Evolutionary conservation across 2,888 invertebrate genomes (phyloP), one percentile per base, ranked within the genome.

Genomic region (Caenorhabditis panamensis): DNA sequence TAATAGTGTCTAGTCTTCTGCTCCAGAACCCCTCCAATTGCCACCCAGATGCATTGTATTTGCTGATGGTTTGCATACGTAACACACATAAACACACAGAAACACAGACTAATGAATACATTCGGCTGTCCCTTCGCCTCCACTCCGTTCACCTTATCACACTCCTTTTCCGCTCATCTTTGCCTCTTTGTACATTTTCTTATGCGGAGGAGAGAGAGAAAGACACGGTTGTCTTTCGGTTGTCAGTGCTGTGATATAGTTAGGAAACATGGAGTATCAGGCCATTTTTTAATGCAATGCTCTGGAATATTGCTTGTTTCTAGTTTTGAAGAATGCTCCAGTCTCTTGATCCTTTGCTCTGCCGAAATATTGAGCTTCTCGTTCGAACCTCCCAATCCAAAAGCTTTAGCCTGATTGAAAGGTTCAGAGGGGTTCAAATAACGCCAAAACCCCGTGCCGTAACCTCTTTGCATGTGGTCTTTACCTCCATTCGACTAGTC

Each of bases 71-170:
- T 41, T 41, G 41, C 41, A 41, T 41, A 59, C 59, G 59, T 59
- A 47, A 61, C 37, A 56, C n/a, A 47, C 26, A 53, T 24, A 41
- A 20, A 37, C 26, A 66, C 24, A 51, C 69, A 56, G 24, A 71
- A 24, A 44, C 31, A 54, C 53, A 62, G 26, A 62, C 53, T 63
- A 54, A 64, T 37, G 56, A 63, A 56, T 51, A 63, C 47, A 47
- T 47, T 47, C 41, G 47, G 18, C 47, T 11, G 47, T 11, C 41
- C 41, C 47, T 9, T 4, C 31, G 31, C 9, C 31, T 9, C 31
- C 31, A 18, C 18, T 18, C 41, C 47, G 47, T 47, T 47, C 47
- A 47, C 47, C 47, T 47, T 47, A 47, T 47, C 47, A 47, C 47
- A n/a, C 41, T 16, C 41, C 41, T 41, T n/a, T 41, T 41, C 16